phyloP scores from a whole-genome alignment of 2,888 invertebrate genomes.

The Limenitis camilla region DNA sequence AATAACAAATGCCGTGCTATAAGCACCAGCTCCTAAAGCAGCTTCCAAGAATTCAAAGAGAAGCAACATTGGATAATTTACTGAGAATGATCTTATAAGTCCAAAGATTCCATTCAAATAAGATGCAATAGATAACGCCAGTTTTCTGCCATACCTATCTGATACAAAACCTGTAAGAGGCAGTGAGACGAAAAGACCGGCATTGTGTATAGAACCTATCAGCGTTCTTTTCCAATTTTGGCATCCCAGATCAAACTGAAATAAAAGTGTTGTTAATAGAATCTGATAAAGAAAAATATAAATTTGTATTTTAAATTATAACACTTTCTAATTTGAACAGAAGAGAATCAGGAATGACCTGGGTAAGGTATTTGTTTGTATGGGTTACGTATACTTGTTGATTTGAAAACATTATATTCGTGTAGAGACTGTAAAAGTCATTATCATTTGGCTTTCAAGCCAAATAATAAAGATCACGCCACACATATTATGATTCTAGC shows the following conservation, averaged over 20 bases:
- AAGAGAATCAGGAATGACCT: no score
- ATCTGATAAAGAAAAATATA: no score
- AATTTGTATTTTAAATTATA: no score
- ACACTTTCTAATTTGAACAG: no score
- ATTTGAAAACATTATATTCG: no score
- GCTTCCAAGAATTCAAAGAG: slow-evolving; percentile 74
- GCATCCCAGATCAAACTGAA: slow-evolving; percentile 79
- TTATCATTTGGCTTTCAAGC: no score
- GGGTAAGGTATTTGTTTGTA: no score
- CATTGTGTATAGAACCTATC: slow-evolving; percentile 82
- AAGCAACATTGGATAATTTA: slow-evolving; percentile 71
- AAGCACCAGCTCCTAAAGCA: slow-evolving; percentile 72
- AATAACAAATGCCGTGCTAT: slow-evolving; percentile 75
- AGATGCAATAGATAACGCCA: slow-evolving; percentile 73
- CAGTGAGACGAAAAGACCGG: slow-evolving; percentile 51
- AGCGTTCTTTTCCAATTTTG: slow-evolving; percentile 82
- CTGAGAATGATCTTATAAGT: slow-evolving; percentile 71
- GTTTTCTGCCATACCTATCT: slow-evolving; percentile 80
- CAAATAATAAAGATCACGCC: background rate
- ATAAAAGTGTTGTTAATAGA: slow-evolving; percentile 28
- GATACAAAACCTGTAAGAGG: slow-evolving; percentile 82
- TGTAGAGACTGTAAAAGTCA: no score
- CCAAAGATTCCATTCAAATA: slow-evolving; percentile 72
- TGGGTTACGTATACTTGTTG: background rate
- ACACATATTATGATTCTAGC: background rate